Percentiles rank a stretch among this genome's conserved stretches.
Conservation (phyloP, 1,140 invertebrate species). For the Fopius arisanus region DNA sequence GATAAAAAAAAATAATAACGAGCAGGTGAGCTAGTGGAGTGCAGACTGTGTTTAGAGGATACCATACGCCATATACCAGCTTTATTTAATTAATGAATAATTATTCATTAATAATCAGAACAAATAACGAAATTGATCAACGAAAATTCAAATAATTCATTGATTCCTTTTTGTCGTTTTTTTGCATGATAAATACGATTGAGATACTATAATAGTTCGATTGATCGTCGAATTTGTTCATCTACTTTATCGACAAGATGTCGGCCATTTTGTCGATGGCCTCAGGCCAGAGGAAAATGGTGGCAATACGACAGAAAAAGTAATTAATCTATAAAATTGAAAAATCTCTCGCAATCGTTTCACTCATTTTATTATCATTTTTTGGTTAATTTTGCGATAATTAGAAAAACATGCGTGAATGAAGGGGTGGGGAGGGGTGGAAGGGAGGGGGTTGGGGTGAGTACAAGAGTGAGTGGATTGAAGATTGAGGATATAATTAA, state of each 20-base stretch:
- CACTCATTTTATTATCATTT: constrained; percentile 52
- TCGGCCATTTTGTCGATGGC: too few relatives aligned
- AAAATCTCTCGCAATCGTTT: constrained; percentile 41
- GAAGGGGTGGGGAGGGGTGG: background rate
- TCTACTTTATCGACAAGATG: too few relatives aligned
- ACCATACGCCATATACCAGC: constrained; percentile 60
- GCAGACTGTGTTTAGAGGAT: constrained; percentile 67
- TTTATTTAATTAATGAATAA: constrained; percentile 55
- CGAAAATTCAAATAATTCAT: background rate
- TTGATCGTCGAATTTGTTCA: background rate
- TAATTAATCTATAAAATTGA: background rate
- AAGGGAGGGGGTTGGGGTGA: constrained; percentile 6
- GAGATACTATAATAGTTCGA: background rate
- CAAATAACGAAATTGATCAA: background rate
- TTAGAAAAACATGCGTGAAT: constrained; percentile 20
- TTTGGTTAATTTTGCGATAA: constrained; percentile 32
- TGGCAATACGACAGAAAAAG: background rate
- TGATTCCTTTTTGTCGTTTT: background rate
- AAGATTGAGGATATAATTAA: background rate
- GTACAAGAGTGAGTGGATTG: constrained; percentile 6
- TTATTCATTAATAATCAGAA: constrained; percentile 45
- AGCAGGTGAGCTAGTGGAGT: constrained; percentile 66
- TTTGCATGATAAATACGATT: background rate
- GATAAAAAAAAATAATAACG: constrained; percentile 50
- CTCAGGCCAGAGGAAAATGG: background rate